Evolutionary conservation across 2,797 vertebrate genomes (phyloP).

Genomic region (Hippoglossus hippoglossus): DNA sequence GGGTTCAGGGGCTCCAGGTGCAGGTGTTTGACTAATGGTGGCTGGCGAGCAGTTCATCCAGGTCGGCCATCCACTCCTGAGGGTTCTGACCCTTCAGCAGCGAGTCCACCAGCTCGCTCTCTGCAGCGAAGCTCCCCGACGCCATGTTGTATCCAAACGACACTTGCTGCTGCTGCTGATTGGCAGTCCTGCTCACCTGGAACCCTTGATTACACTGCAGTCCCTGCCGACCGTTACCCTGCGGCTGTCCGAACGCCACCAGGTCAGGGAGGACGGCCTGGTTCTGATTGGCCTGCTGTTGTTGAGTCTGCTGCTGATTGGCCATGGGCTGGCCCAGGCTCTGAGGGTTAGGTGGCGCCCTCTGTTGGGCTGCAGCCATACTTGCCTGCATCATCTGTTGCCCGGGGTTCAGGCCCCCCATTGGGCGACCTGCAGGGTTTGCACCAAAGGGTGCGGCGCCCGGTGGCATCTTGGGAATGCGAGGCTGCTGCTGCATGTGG

Average conservation of each 20-base stretch:
- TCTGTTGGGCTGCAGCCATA: slow-evolving; percentile 83
- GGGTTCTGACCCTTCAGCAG: slow-evolving; percentile 95
- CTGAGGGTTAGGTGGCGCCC: slow-evolving; percentile 82
- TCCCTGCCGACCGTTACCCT: slow-evolving; percentile 81
- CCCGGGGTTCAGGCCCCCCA: slow-evolving; percentile 86
- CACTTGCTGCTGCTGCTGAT: slow-evolving; percentile 83
- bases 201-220: slow-evolving; percentile 94
- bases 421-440: slow-evolving; percentile 81
- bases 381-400: slow-evolving; percentile 89
- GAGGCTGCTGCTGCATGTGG: slow-evolving; percentile 89
- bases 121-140: slow-evolving; percentile 87
- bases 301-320: slow-evolving; percentile 83
- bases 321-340: slow-evolving; percentile 63
- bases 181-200: slow-evolving; percentile 88
- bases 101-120: slow-evolving; percentile 94
- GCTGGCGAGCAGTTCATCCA: slow-evolving; percentile 94
- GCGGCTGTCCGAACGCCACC: slow-evolving; percentile 87
- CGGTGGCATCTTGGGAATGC: slow-evolving; percentile 89
- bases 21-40: slow-evolving; percentile 79
- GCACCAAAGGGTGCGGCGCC: slow-evolving; percentile 77
- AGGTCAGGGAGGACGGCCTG: slow-evolving; percentile 89
- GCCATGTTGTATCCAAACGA: slow-evolving; percentile 91
- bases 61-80: slow-evolving; percentile 97
- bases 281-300: slow-evolving; percentile 84
- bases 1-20: slow-evolving; percentile 13